A percentile compares a stretch with the other conserved stretches of the same genome.
Conservation (phyloP, 2,888 invertebrate genomes). For the Serripes groenlandicus region DNA sequence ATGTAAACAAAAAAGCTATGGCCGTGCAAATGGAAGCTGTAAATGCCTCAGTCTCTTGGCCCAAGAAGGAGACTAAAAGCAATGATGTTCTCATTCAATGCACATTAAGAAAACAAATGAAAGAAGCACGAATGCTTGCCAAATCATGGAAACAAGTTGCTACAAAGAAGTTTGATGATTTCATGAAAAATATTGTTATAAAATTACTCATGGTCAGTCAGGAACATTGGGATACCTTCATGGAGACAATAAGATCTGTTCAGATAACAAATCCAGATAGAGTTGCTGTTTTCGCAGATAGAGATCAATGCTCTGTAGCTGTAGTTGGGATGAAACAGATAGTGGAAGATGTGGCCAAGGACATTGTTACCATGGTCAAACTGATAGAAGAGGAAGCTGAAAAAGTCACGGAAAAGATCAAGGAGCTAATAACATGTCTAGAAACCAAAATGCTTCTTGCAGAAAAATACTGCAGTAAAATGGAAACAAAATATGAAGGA, state of each 20-base stretch:
- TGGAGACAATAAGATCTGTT: not conserved
- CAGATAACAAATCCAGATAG: slow-evolving; percentile 22
- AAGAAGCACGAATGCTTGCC: slow-evolving; percentile 51
- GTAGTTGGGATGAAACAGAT: slow-evolving; percentile 21
- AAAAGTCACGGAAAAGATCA: slow-evolving; percentile 28
- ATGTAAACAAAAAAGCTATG: slow-evolving; percentile 5
- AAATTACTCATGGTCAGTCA: not conserved
- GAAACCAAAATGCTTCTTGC: slow-evolving; percentile 58
- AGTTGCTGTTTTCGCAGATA: slow-evolving; percentile 23
- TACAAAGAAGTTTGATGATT: slow-evolving; percentile 27
- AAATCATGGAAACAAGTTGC: slow-evolving; percentile 57
- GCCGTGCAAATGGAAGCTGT: not conserved
- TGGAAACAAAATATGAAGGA: slow-evolving; percentile 29
- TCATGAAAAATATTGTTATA: slow-evolving; percentile 22
- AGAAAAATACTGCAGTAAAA: slow-evolving; percentile 42
- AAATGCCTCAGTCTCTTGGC: slow-evolving; percentile 23
- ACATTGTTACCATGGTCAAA: slow-evolving; percentile 12
- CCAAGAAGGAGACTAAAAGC: slow-evolving; percentile 10
- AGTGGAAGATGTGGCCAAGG: not conserved
- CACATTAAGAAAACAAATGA: slow-evolving; percentile 43
- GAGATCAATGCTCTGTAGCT: slow-evolving; percentile 9
- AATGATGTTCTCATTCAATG: slow-evolving; percentile 51
- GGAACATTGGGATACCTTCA: slow-evolving; percentile 10
- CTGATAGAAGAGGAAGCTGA: slow-evolving; percentile 34
- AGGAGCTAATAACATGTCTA: slow-evolving; percentile 29